A percentile compares a stretch with the other conserved stretches of the same genome.
Conservation (phyloP, 2,113 vertebrate species). For the Scatophagus argus region DNA sequence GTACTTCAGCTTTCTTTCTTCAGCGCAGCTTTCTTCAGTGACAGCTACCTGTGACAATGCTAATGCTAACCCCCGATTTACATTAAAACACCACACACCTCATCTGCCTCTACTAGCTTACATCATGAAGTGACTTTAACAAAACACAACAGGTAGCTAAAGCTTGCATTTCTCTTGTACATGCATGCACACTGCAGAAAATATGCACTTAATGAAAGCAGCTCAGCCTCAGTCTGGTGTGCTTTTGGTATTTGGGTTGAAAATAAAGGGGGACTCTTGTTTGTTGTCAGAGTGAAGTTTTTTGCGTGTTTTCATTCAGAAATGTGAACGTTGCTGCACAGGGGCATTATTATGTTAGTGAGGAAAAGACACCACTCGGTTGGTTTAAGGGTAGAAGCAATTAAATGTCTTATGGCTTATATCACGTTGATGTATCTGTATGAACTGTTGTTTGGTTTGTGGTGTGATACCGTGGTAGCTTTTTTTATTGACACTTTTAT, state of each 20-base stretch:
- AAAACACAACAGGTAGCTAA: slow-evolving; percentile 41
- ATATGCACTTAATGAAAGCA: slow-evolving; percentile 66
- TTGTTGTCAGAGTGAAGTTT: slow-evolving; percentile 73
- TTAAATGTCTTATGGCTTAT: slow-evolving; percentile 58
- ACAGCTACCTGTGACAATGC: slow-evolving; percentile 33
- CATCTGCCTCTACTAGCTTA: slow-evolving; percentile 67
- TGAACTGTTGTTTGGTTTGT: slow-evolving; percentile 59
- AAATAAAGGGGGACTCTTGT: slow-evolving; percentile 34
- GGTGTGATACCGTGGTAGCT: slow-evolving; percentile 55
- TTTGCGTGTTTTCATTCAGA: slow-evolving; percentile 72
- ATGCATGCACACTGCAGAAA: slow-evolving; percentile 38
- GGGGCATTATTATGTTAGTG: slow-evolving; percentile 79
- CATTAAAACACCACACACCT: slow-evolving; percentile 65
- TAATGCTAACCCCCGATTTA: slow-evolving; percentile 25
- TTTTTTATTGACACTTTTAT: slow-evolving; percentile 67
- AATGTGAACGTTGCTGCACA: slow-evolving; percentile 81
- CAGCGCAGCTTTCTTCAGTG: too few relatives aligned
- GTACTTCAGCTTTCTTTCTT: slow-evolving; percentile 25
- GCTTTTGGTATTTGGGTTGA: slow-evolving; percentile 49
- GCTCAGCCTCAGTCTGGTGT: slow-evolving; percentile 39
- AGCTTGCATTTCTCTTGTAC: slow-evolving; percentile 44
- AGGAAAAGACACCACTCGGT: slow-evolving; percentile 65
- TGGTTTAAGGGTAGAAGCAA: slow-evolving; percentile 75
- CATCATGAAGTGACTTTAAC: slow-evolving; percentile 63
- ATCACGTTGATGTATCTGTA: slow-evolving; percentile 54